Percentiles rank a stretch among this genome's conserved stretches.
phyloP scores from a whole-genome alignment of 2,113 vertebrate species.

The Argyrosomus japonicus region DNA sequence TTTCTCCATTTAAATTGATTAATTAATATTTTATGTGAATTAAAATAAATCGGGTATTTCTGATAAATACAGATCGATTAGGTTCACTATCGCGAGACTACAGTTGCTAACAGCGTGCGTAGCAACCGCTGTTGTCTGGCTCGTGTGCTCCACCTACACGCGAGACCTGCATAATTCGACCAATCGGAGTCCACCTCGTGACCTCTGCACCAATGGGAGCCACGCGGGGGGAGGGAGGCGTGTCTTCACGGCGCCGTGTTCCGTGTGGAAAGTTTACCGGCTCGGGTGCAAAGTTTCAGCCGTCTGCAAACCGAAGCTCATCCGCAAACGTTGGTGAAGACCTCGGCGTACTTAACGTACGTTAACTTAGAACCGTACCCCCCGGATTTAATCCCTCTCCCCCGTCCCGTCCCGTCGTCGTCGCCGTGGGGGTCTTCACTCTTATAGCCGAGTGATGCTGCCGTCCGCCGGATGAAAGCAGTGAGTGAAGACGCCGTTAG shows the following conservation, averaged over 20 bases:
- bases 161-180: background rate
- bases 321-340: conserved; percentile 35
- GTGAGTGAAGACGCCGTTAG: conserved; percentile 29
- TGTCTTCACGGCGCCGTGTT: conserved; percentile 71
- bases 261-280: conserved; percentile 97
- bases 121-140: conserved; percentile 71
- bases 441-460: conserved; percentile 20
- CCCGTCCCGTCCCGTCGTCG: no score
- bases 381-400: no score
- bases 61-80: conserved; percentile 1
- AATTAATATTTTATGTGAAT: background rate
- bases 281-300: conserved; percentile 99
- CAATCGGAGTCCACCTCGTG: conserved; percentile 29
- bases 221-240: conserved; percentile 40
- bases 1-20: background rate
- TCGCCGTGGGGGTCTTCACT: background rate
- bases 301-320: conserved; percentile 88
- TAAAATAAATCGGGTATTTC: background rate
- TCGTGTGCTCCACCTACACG: conserved; percentile 9
- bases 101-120: conserved; percentile 55
- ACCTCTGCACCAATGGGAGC: conserved; percentile 55
- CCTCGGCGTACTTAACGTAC: background rate
- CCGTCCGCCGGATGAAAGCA: background rate
- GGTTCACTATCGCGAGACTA: conserved; percentile 46
- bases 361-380: no score